Base-by-base conservation (phyloP, 2,888 invertebrate species). In the Polylopha cassiicola region DNA sequence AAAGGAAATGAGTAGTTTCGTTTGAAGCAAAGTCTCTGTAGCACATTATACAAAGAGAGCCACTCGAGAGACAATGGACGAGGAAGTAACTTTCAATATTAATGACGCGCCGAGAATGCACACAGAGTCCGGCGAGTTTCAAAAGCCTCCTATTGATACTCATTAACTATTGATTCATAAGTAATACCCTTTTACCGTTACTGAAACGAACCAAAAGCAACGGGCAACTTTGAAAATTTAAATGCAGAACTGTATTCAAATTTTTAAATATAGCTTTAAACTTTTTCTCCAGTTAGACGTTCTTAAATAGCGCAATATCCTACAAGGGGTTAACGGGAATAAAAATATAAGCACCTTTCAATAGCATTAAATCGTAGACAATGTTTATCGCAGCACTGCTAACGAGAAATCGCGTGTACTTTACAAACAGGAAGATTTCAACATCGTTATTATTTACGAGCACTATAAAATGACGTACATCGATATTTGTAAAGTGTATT, bases 81-180 rank as follows among this genome's bases (percentile, higher is more conserved):
- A 58, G 51, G 58, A 68, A 68, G 77, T 61, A 72, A 80, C 74
- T 80, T 81, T 73, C 79, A 80, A 79, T 82, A 82, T 84, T 85
- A 84, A 85, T 80, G 81, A 84, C 77, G 80, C 76, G 65, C 73
- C 66, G 64, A 72, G 73, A 74, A 76, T 78, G 81, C 81, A 79
- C 73, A 76, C 71, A 78, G 74, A 65, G 65, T 57, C 68, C 55
- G 69, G 59, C 59, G 63, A 75, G 70, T 71, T 76, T 75, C 73
- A 75, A 80, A 79, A 77, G 78, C 74, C 70, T 66, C 64, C 73
- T 68, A 80, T 79, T 77, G 82, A 80, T 81, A 78, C 79, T 82
- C 81, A 82, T 84, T 82, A 81, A 77, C 73, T 82, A 85, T 85
- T 80, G 80, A 82, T 78, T 84, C 80, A 82, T 82, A 84, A 84